Evolutionary conservation across 1,140 invertebrate genomes (phyloP).

Genomic region (Drosophila suzukii): DNA sequence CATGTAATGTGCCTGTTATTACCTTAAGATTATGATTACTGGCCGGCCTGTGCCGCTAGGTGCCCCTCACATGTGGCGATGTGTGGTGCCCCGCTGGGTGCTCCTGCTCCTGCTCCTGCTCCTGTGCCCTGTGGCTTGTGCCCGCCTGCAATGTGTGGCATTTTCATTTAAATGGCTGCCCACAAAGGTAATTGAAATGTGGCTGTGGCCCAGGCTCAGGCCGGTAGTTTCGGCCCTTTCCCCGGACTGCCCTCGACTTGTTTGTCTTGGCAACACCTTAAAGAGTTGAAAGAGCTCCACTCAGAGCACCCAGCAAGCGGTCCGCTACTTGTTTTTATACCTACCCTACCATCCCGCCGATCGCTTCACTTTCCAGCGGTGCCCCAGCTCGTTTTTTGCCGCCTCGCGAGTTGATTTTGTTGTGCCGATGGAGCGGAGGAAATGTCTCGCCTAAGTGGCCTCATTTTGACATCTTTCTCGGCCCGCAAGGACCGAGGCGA

Average conservation of each 20-base stretch:
- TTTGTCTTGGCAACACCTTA: slow-evolving; percentile 80
- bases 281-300: slow-evolving; percentile 62
- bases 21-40: slow-evolving; percentile 82
- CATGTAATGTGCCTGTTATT: slow-evolving; percentile 82
- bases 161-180: slow-evolving; percentile 80
- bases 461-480: slow-evolving; percentile 77
- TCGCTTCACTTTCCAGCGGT: slow-evolving; percentile 46
- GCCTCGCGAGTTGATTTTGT: slow-evolving; percentile 63
- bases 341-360: slow-evolving; percentile 7
- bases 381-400: slow-evolving; percentile 36
- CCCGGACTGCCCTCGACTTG: slow-evolving; percentile 37
- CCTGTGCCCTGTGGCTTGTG: slow-evolving; percentile 51
- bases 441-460: slow-evolving; percentile 79
- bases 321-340: slow-evolving; percentile 55
- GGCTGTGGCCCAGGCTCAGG: slow-evolving; percentile 49
- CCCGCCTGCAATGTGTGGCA: slow-evolving; percentile 72
- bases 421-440: slow-evolving; percentile 13
- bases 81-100: slow-evolving; percentile 42
- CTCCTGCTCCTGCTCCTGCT: neutral
- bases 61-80: slow-evolving; percentile 45
- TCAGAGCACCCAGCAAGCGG: slow-evolving; percentile 63
- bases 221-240: slow-evolving; percentile 6
- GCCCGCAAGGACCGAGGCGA: slow-evolving; percentile 45
- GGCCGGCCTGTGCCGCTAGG: slow-evolving; percentile 41
- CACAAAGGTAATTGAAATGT: slow-evolving; percentile 81